These are phyloP conservation scores for Anolis apletophallus DNA, from an alignment of 2,797 vertebrate species.

Conservation along the genomic window DNA sequence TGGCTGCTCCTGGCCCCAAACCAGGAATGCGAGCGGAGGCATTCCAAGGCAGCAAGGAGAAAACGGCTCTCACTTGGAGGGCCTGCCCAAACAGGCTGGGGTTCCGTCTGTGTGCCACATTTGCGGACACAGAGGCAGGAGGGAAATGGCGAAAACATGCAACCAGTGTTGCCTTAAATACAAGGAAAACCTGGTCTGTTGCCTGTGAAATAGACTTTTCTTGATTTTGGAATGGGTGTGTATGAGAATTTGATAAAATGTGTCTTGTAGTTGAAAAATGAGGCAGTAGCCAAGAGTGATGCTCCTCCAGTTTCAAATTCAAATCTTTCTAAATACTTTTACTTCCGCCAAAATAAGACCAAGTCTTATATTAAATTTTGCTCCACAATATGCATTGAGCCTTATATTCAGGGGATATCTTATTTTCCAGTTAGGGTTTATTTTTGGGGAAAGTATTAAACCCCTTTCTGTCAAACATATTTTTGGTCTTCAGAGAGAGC, in stretches of 20 bases:
- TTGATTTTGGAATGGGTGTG: not conserved
- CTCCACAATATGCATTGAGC: no score
- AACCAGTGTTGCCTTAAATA: not conserved
- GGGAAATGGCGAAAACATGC: conserved; percentile 1
- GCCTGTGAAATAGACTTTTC: not conserved
- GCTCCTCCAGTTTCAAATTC: no score
- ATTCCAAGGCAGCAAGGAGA: conserved; percentile 71
- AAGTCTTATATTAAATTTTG: no score
- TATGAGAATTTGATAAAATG: no score
- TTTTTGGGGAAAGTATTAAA: no score
- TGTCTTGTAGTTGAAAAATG: not conserved
- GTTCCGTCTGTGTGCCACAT: conserved; percentile 55
- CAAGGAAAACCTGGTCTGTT: not conserved
- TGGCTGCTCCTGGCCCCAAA: conserved; percentile 79
- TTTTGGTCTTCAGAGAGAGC: not conserved
- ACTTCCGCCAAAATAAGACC: no score
- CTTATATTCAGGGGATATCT: no score
- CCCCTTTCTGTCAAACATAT: not conserved
- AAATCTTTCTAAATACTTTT: no score
- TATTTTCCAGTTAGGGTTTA: no score
- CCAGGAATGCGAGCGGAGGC: conserved; percentile 85
- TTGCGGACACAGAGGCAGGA: not conserved
- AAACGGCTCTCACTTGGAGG: not conserved
- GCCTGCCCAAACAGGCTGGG: not conserved
- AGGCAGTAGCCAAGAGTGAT: no score